phyloP scores from a whole-genome alignment of 2,888 invertebrate species.

The Philonicus albiceps region DNA sequence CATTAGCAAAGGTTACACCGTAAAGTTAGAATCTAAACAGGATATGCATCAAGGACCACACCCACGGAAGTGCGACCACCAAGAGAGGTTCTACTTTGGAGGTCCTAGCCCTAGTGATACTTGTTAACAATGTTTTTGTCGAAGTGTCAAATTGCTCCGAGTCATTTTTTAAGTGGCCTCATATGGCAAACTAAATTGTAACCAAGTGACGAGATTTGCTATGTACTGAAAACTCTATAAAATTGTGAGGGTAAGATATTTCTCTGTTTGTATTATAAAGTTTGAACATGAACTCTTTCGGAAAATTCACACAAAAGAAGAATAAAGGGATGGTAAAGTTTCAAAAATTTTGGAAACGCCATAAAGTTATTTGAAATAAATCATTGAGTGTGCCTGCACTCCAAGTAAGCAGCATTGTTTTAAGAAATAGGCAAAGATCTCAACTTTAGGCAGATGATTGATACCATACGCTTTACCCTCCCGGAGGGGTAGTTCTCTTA shows the following conservation, averaged over 20 bases:
- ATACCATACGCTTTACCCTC: not conserved
- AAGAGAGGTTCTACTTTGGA: constrained; percentile 32
- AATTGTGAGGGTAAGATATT: not conserved
- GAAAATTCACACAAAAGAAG: too few relatives aligned
- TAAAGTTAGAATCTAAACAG: constrained; percentile 1
- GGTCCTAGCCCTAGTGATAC: constrained; percentile 34
- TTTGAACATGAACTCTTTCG: too few relatives aligned
- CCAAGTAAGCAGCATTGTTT: not conserved
- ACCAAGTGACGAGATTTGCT: not conserved
- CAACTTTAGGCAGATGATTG: not conserved
- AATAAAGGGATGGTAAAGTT: too few relatives aligned
- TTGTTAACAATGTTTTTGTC: constrained; percentile 47
- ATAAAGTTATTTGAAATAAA: not conserved
- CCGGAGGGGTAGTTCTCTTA: not conserved
- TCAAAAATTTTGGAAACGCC: not conserved
- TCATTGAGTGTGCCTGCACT: not conserved
- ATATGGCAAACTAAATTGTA: not conserved
- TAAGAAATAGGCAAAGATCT: not conserved
- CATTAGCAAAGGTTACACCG: not conserved
- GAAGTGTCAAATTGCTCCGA: constrained; percentile 44
- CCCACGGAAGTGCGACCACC: constrained; percentile 45
- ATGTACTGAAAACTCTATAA: not conserved
- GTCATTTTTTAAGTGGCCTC: constrained; percentile 35
- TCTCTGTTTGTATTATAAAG: too few relatives aligned
- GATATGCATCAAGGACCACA: constrained; percentile 15